Evolutionary conservation across 2,888 invertebrate genomes (phyloP), one percentile per base, ranked within the genome.

Genomic region (Drosophila phalerata): DNA sequence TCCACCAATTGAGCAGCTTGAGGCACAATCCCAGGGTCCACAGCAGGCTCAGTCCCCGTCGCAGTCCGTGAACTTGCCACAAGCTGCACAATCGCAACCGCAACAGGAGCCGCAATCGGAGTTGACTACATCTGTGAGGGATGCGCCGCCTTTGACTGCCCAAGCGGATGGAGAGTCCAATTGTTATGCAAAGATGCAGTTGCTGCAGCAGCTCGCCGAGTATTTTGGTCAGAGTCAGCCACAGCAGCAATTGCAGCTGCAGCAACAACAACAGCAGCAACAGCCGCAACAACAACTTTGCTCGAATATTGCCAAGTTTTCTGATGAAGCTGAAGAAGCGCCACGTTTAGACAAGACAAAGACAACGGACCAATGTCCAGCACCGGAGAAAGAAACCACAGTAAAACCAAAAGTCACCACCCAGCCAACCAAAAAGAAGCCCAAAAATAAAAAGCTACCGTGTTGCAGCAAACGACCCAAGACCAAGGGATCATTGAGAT

Each of bases 151-250:
- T 40, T 3, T 38, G 15, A 22, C 56, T 13, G 17, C 13, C 9
- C 69, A 58, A 40, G 28, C 62, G 19, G 51, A 63, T 22, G 49
- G 15, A 2, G 63, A 48, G 30, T 11, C 60, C 17, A 71, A 49
- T 49, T 55, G 42, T 5, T 51, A 53, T 28, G 58, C 70, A 9
- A 76, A 69, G 43, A 42, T 77, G 47, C 63, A 75, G 58, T 13
- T 79, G 34, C 48, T 83, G 32, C 75, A 79, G n/a, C 79, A 85
- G 37, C 56, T 83, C 13, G 53, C 71, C 4, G 69, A 72, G 0
- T 70, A 49, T 5, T 67, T 82, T 13, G 49, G 56, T 0, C 70
- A 69, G 2, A 42, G 48, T 0, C 72, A 66, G n/a, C 49, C 40
- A 5, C 37, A 40, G 1, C 62, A 66, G 4, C 61, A 58, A 3